A percentile compares a stretch with the other conserved stretches of the same genome.
These are phyloP conservation scores for Amiota communis DNA, from an alignment of 2,888 invertebrate genomes.

Conservation along the genomic window DNA sequence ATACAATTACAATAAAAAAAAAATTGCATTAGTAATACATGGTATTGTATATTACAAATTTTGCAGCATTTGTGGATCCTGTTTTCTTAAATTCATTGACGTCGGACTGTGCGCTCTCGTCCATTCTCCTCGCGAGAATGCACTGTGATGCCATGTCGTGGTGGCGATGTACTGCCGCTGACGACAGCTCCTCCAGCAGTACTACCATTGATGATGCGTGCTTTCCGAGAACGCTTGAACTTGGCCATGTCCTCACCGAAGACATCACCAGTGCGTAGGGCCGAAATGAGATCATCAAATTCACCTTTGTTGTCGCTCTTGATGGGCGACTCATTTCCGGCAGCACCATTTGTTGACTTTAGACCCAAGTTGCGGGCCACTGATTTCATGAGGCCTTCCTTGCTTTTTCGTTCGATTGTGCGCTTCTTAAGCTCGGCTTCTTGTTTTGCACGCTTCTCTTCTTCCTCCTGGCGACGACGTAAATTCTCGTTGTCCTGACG, in stretches of 20 bases:
- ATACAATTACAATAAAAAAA: slow-evolving; percentile 37
- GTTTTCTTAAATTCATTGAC: slow-evolving; percentile 61
- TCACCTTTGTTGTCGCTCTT: slow-evolving; percentile 82
- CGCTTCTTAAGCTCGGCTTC: slow-evolving; percentile 90
- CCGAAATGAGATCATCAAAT: slow-evolving; percentile 96
- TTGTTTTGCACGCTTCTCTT: slow-evolving; percentile 89
- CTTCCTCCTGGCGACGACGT: slow-evolving; percentile 87
- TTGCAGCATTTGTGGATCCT: slow-evolving; percentile 43
- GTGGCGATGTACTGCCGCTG: slow-evolving; percentile 76
- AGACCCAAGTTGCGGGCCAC: slow-evolving; percentile 82
- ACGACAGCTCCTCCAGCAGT: neutral
- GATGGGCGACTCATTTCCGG: slow-evolving; percentile 70
- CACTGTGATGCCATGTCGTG: slow-evolving; percentile 76
- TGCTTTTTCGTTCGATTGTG: slow-evolving; percentile 88
- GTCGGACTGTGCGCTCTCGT: slow-evolving; percentile 74
- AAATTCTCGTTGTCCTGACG: slow-evolving; percentile 91
- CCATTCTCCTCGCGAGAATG: slow-evolving; percentile 80
- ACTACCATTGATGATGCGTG: slow-evolving; percentile 75
- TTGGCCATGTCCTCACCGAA: slow-evolving; percentile 97
- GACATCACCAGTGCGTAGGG: slow-evolving; percentile 93
- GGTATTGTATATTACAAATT: slow-evolving; percentile 16
- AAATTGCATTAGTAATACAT: slow-evolving; percentile 26
- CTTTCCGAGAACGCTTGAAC: slow-evolving; percentile 85
- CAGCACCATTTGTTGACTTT: slow-evolving; percentile 71
- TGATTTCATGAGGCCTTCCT: slow-evolving; percentile 84